phyloP scores from a whole-genome alignment of 2,113 vertebrate species.

The Elephas maximus region DNA sequence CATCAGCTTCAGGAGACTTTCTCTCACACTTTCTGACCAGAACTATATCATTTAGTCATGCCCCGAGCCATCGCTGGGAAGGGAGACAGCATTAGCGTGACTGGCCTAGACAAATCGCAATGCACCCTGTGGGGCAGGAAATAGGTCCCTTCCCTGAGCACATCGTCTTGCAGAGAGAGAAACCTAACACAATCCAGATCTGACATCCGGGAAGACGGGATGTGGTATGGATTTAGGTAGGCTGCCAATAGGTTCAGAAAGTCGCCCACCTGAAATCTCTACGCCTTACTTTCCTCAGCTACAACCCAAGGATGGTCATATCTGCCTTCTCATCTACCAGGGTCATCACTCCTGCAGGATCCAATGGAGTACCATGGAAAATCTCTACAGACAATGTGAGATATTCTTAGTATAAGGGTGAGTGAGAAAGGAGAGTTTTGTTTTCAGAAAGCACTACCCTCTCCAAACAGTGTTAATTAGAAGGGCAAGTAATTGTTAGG shows the following conservation, averaged over 20 bases:
- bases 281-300: neutral
- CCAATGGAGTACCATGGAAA: neutral
- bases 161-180: rapidly evolving
- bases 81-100: neutral
- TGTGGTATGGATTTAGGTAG: rapidly evolving
- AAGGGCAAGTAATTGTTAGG: neutral
- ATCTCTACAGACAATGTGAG: neutral
- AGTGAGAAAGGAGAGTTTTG: neutral
- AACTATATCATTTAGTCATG: neutral
- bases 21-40: neutral
- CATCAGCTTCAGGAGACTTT: neutral
- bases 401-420: neutral
- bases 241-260: neutral
- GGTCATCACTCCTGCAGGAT: neutral
- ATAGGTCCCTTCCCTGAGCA: neutral
- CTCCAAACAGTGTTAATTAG: neutral
- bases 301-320: neutral
- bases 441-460: neutral
- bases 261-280: neutral
- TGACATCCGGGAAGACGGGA: neutral
- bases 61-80: neutral
- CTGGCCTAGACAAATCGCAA: neutral
- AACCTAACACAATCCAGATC: neutral
- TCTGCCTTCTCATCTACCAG: neutral
- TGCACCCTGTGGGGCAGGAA: neutral